These are phyloP conservation scores for Octodon degus DNA, from an alignment of 2,113 vertebrate species.

Conservation along the genomic window DNA sequence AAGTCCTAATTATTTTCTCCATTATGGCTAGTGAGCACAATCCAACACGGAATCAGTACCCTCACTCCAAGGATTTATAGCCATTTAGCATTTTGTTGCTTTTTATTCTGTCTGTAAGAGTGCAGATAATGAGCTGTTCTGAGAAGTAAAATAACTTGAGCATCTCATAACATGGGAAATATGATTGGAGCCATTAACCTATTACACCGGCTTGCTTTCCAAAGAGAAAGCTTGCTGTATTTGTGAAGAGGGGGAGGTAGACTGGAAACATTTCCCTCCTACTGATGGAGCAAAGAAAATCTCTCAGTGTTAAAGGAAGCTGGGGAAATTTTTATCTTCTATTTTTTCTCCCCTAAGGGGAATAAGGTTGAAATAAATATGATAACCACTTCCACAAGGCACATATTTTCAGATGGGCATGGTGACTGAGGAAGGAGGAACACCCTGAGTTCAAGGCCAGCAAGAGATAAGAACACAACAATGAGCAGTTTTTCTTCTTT, in stretches of 20 bases:
- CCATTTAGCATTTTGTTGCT: slow-evolving; percentile 45
- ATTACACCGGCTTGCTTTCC: not conserved
- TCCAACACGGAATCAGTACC: not conserved
- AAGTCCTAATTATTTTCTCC: slow-evolving; percentile 67
- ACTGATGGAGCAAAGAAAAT: not conserved
- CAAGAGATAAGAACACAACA: not conserved
- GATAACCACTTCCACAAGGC: slow-evolving; percentile 1
- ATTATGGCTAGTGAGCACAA: slow-evolving; percentile 63
- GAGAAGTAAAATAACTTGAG: slow-evolving; percentile 21
- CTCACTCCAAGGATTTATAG: slow-evolving; percentile 55
- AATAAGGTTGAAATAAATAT: not conserved
- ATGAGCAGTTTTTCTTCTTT: not conserved
- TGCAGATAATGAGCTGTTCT: slow-evolving; percentile 63
- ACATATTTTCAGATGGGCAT: not conserved
- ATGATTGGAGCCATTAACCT: slow-evolving; percentile 61
- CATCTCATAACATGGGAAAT: slow-evolving; percentile 43
- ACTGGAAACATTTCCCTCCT: not conserved
- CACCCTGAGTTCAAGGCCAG: not conserved
- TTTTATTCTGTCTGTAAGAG: slow-evolving; percentile 69
- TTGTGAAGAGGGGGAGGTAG: not conserved
- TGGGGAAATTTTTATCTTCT: not conserved
- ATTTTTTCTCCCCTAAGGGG: not conserved
- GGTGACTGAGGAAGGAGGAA: not conserved
- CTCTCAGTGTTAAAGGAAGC: not conserved
- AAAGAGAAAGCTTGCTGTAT: slow-evolving; percentile 19